Evolutionary conservation across 2,888 invertebrate genomes (phyloP).

Genomic region (Eristalinus sepulchralis): DNA sequence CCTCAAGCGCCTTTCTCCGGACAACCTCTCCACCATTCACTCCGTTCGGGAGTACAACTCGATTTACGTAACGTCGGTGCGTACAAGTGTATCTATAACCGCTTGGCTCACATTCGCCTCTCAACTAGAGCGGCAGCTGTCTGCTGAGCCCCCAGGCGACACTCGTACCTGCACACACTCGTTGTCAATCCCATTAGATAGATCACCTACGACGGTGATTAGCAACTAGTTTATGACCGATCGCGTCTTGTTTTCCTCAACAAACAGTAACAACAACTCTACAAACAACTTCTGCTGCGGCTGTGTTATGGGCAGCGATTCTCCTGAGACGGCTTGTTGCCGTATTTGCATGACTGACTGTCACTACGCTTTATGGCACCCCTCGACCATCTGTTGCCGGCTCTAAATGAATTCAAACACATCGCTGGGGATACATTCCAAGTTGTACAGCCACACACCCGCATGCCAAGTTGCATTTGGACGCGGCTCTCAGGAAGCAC

Average conservation of each 20-base stretch:
- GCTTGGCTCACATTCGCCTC: conserved; percentile 24
- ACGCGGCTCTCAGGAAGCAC: conserved; percentile 14
- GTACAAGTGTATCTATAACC: neutral
- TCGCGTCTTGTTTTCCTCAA: conserved; percentile 5
- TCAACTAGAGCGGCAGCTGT: conserved; percentile 3
- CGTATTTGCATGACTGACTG: conserved; percentile 63
- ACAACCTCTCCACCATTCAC: neutral
- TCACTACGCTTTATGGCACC: conserved; percentile 36
- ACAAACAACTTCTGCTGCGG: neutral
- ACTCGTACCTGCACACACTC: neutral
- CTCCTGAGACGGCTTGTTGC: conserved; percentile 35
- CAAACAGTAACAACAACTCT: neutral
- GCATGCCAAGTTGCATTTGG: neutral
- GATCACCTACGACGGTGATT: conserved; percentile 53
- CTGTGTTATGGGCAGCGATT: neutral
- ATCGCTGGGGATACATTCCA: too few relatives aligned
- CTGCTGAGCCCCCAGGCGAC: conserved; percentile 33
- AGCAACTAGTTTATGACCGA: conserved; percentile 42
- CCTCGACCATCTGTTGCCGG: neutral
- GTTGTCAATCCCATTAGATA: conserved; percentile 35
- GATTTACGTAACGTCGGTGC: conserved; percentile 13
- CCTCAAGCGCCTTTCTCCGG: neutral
- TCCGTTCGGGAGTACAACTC: neutral
- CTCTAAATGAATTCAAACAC: conserved; percentile 56
- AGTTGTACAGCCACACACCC: conserved; percentile 7